Conservation (phyloP, 2,888 invertebrate genomes). For the Malthinus seriepunctatus region DNA sequence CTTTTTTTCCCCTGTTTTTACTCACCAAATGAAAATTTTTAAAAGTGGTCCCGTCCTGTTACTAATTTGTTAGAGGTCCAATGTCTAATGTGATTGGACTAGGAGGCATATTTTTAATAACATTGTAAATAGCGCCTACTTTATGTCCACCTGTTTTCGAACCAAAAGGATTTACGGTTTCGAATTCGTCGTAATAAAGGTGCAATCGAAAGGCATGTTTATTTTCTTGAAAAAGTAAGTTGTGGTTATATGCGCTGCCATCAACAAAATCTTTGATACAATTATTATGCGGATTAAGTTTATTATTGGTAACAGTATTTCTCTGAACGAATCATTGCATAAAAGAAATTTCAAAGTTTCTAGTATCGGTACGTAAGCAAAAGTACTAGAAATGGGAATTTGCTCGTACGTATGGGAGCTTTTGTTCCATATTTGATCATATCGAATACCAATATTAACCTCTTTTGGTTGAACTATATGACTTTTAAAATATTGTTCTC, state of each 20-base stretch:
- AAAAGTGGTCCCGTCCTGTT: no score
- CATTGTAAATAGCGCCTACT: conserved; percentile 20
- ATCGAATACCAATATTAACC: conserved; percentile 6
- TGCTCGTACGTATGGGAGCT: not conserved
- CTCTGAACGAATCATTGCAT: conserved; percentile 15
- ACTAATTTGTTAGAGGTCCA: no score
- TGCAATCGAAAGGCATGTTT: conserved; percentile 19
- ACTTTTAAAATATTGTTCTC: conserved; percentile 7
- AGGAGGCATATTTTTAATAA: conserved; percentile 17
- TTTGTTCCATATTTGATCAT: conserved; percentile 11
- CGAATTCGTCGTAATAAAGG: conserved; percentile 26
- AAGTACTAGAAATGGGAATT: conserved; percentile 6
- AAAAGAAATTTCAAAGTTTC: conserved; percentile 13
- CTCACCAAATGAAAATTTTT: no score
- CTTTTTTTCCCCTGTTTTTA: no score
- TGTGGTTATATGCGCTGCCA: conserved; percentile 6
- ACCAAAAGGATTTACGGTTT: no score
- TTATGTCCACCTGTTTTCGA: conserved; percentile 24
- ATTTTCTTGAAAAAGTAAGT: conserved; percentile 1
- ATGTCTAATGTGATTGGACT: no score
- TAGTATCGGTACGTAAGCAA: conserved; percentile 15
- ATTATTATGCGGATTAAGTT: no score
- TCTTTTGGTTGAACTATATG: conserved; percentile 13
- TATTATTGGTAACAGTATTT: no score
- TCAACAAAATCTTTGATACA: no score